A percentile compares a stretch with the other conserved stretches of the same genome.
Evolutionary conservation across 2,888 invertebrate genomes (phyloP).

Genomic region (Tipula confusa): DNA sequence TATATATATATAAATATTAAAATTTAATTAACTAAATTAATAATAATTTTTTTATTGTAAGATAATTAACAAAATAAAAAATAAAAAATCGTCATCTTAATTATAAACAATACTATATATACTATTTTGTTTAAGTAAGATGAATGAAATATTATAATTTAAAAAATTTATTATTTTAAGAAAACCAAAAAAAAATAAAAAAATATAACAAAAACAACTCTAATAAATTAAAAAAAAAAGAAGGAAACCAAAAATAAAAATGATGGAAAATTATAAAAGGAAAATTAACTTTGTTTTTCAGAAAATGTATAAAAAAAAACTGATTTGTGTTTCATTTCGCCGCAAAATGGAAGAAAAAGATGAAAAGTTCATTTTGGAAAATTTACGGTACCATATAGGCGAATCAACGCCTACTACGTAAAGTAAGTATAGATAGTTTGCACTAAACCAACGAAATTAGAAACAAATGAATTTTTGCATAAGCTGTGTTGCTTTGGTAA

Average conservation of each 20-base stretch:
- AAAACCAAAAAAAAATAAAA: not conserved
- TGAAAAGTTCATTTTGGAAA: too few species aligned
- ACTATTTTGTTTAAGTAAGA: not conserved
- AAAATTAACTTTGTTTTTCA: constrained; percentile 3
- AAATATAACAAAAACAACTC: not conserved
- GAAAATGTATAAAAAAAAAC: not conserved
- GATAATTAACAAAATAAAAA: not conserved
- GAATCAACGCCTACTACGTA: too few species aligned
- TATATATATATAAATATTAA: not conserved
- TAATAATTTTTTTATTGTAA: constrained; percentile 3
- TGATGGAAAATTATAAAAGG: not conserved
- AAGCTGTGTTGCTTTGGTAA: too few species aligned
- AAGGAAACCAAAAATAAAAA: not conserved
- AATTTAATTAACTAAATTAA: not conserved
- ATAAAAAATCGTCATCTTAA: not conserved
- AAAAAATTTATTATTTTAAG: not conserved
- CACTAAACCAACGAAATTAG: too few species aligned
- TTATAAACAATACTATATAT: constrained; percentile 5
- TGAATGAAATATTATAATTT: not conserved
- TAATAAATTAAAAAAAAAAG: not conserved
- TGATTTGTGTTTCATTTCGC: not conserved
- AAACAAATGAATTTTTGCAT: too few species aligned
- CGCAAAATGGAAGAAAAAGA: not conserved
- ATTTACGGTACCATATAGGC: too few species aligned
- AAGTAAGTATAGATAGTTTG: too few species aligned